These are phyloP conservation scores for Apeltes quadracus DNA, from an alignment of 2,113 vertebrate species.

Conservation along the genomic window DNA sequence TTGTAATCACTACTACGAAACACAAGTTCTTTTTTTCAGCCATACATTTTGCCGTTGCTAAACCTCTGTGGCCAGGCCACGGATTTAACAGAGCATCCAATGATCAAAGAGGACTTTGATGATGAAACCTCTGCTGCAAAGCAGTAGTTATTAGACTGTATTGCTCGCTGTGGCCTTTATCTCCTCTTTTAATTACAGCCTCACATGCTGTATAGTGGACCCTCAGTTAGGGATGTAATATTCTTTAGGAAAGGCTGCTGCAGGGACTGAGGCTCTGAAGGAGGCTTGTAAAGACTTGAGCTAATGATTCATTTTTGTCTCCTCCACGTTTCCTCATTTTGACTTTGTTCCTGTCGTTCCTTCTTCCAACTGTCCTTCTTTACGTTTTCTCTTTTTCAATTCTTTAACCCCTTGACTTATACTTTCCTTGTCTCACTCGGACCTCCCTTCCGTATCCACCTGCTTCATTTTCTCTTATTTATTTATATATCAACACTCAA, in stretches of 20 bases:
- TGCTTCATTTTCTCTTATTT: slow-evolving; percentile 37
- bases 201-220: slow-evolving; percentile 66
- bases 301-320: slow-evolving; percentile 70
- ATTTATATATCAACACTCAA: not conserved
- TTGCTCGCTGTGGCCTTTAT: slow-evolving; percentile 74
- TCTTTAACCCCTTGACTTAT: slow-evolving; percentile 50
- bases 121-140: slow-evolving; percentile 77
- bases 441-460: slow-evolving; percentile 47
- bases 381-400: slow-evolving; percentile 42
- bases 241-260: slow-evolving; percentile 59
- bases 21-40: not conserved
- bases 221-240: slow-evolving; percentile 57
- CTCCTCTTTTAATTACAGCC: slow-evolving; percentile 74
- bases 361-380: slow-evolving; percentile 61
- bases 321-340: slow-evolving; percentile 50
- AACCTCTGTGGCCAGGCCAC: not conserved
- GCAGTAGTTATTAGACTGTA: slow-evolving; percentile 78
- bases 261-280: slow-evolving; percentile 55
- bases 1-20: too few relatives aligned
- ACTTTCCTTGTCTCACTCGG: slow-evolving; percentile 48
- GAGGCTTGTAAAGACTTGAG: slow-evolving; percentile 58
- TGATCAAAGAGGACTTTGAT: slow-evolving; percentile 67
- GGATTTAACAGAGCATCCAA: slow-evolving; percentile 3
- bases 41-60: not conserved
- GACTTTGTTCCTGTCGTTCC: slow-evolving; percentile 44